Evolutionary conservation across 2,797 vertebrate genomes (phyloP).

Genomic region (Squalus acanthias): DNA sequence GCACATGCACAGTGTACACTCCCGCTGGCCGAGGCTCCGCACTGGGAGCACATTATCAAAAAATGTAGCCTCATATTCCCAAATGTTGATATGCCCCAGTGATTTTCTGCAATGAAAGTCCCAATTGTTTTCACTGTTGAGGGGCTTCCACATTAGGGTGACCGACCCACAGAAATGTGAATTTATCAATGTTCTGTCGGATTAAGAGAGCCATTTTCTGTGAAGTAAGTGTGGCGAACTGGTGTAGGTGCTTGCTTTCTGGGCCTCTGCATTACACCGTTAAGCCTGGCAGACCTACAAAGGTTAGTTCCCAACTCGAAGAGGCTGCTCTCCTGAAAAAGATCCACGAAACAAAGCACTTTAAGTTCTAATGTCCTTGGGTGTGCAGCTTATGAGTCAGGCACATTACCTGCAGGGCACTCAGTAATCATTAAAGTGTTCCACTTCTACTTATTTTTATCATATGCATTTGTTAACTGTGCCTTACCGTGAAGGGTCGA

Average conservation of each 20-base stretch:
- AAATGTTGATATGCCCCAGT: not conserved
- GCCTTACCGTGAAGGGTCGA: constrained; percentile 38
- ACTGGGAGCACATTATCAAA: not conserved
- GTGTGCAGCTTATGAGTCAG: not conserved
- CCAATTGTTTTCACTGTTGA: not conserved
- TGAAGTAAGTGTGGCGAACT: not conserved
- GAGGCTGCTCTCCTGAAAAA: not conserved
- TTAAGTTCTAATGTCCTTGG: not conserved
- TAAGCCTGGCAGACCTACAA: not conserved
- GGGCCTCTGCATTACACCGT: not conserved
- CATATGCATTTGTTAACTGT: not conserved
- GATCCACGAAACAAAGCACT: not conserved
- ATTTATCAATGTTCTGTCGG: not conserved
- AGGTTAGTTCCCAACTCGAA: not conserved
- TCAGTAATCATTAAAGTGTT: not conserved
- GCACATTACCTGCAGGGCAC: not conserved
- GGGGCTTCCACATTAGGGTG: not conserved
- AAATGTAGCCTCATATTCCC: no score
- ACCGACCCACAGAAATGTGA: not conserved
- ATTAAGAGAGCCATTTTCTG: not conserved
- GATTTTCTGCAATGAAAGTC: not conserved
- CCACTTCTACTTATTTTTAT: not conserved
- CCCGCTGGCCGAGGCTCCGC: not conserved
- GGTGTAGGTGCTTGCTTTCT: not conserved
- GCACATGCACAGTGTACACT: not conserved